Base-by-base conservation (phyloP, 2,113 vertebrate species). In the Parus major region DNA sequence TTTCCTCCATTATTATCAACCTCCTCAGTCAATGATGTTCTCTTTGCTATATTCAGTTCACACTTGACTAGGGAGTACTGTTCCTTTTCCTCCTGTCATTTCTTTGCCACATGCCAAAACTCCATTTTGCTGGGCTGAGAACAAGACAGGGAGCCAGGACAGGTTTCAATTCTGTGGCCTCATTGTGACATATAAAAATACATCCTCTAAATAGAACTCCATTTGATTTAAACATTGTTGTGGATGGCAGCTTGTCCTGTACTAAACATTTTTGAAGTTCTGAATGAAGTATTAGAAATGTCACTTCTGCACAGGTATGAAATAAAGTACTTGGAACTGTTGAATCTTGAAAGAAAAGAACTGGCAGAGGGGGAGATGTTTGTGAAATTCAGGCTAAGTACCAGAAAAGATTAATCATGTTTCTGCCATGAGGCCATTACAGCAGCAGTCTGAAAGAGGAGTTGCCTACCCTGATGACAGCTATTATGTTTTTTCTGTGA, bases 341-440 rank as follows among this genome's bases (percentile, higher is more conserved):
- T 55, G 60, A 71, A 72, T 85, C 70, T 53, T 61, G n/a, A 79
- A 82, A 71, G 25, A 42, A 82, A 82, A 50, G 2, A 64, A 19
- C 0, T 47, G n/a, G 7, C 5, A 11, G 12, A 66, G 21, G 44
- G 5, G 3, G 39, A 11, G 14, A 6, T 6, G 1, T 75, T 39
- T 50, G 39, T 68, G 70, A 87, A 91, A 87, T 47, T 78, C 35
- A 68, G 53, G 10, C 39, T 56, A 60, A 89, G 16, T 47, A 47
- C 5, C 31, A 28, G 41, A 49, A 57, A 17, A 21, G 60, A 65
- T 85, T 84, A 68, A 49, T 85, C 9, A 16, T 19, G 19, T 77
- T 72, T 81, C 64, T 86, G 69, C 69, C 42, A 42, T 9, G 11
- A 69, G 17, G 33, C 24, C 29, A 2, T 56, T 90, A 20, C 11